These are phyloP conservation scores for Ammodytes dubius DNA, from an alignment of 2,113 vertebrate genomes.

Conservation along the genomic window DNA sequence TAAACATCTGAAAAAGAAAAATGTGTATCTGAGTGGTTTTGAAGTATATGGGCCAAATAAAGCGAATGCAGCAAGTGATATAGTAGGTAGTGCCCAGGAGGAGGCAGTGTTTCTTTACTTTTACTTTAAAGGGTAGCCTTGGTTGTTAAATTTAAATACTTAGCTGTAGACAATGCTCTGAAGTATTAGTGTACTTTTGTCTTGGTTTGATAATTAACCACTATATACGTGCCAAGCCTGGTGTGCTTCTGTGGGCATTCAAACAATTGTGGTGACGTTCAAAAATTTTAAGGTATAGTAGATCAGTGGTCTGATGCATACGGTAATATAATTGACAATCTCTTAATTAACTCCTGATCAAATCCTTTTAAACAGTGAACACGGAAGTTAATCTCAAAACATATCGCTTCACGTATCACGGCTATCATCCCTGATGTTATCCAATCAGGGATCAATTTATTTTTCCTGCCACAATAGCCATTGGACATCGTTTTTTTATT, in stretches of 20 bases:
- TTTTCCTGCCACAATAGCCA: neutral
- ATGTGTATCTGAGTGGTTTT: neutral
- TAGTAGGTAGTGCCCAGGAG: slow-evolving; percentile 32
- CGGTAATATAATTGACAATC: neutral
- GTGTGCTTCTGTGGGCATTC: neutral
- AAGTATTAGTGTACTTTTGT: neutral
- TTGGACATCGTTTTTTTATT: slow-evolving; percentile 24
- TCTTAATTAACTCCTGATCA: neutral
- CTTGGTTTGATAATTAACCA: neutral
- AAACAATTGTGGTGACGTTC: neutral
- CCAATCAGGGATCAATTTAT: slow-evolving; percentile 6
- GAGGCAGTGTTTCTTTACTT: slow-evolving; percentile 24
- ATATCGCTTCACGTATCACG: neutral
- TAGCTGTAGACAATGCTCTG: neutral
- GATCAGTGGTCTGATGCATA: neutral
- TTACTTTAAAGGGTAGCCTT: neutral
- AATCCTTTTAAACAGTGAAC: neutral
- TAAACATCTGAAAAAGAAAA: neutral
- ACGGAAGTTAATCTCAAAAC: neutral
- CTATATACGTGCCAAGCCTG: neutral
- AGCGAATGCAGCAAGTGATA: neutral
- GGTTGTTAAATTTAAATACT: too few relatives aligned
- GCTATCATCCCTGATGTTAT: neutral
- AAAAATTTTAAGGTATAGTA: neutral
- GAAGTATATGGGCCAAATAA: neutral